phyloP scores from a whole-genome alignment of 2,888 invertebrate species.

The Dolichopus griseipennis region DNA sequence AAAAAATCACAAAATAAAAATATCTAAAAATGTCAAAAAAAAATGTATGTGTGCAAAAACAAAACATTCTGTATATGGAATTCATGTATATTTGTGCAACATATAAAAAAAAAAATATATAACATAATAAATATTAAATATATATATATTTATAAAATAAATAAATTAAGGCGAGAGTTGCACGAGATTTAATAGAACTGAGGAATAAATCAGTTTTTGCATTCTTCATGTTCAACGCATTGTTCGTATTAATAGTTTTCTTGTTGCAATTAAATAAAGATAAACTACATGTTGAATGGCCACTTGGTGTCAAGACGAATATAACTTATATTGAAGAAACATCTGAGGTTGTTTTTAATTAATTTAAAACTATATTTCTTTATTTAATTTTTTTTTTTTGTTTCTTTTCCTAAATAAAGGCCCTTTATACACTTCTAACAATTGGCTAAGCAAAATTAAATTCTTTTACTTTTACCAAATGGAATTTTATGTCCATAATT shows the following conservation, averaged over 20 bases:
- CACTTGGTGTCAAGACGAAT: constrained; percentile 89
- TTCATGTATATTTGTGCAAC: constrained; percentile 24
- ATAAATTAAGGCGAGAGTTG: constrained; percentile 66
- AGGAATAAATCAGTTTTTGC: constrained; percentile 96
- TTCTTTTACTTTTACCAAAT: too few relatives aligned
- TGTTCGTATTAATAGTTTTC: constrained; percentile 97
- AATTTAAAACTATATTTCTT: constrained; percentile 11
- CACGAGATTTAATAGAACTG: constrained; percentile 83
- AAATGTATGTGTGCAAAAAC: constrained; percentile 5
- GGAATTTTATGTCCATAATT: too few relatives aligned
- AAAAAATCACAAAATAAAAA: constrained; percentile 17
- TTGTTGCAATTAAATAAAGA: constrained; percentile 98
- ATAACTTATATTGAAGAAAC: constrained; percentile 89
- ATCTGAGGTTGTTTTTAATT: constrained; percentile 61
- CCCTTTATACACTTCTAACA: constrained; percentile 19
- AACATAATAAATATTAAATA: constrained; percentile 8
- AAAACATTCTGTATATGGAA: constrained; percentile 26
- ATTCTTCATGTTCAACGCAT: constrained; percentile 99
- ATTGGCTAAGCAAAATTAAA: constrained; percentile 27
- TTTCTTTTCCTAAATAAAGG: constrained; percentile 14
- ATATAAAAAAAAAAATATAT: constrained; percentile 15
- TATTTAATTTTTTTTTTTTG: too few relatives aligned
- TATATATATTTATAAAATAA: neutral
- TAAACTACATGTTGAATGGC: constrained; percentile 95
- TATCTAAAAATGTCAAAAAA: constrained; percentile 18